Evolutionary conservation across 2,797 vertebrate species (phyloP), one percentile per base, ranked within the genome.

Genomic region (Macropodus opercularis): DNA sequence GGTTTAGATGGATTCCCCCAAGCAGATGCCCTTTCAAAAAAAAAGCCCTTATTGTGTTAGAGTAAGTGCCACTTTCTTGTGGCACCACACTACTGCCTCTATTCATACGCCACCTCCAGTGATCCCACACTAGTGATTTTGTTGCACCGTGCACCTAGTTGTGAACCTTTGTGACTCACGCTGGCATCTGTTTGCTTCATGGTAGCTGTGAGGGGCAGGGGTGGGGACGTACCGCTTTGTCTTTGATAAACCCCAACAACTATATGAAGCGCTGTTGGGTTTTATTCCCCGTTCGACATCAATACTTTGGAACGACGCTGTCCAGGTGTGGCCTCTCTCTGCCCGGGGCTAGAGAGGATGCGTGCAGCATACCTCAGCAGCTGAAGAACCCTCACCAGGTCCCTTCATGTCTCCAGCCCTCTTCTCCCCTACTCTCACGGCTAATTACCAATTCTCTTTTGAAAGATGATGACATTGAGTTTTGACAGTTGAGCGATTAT

Each of bases 401-500:
- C 58, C 46, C 50, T 26, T 71, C 64, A 51, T 17, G 32, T 56
- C 68, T 63, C 56, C 34, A 5, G 50, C 51, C 46, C 43, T 58
- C 51, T 60, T 51, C 58, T 50, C 60, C 39, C 52, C 35, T 15
- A 11, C 64, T 58, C 71, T 74, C 74, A 24, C 1, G 3, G 27
- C 71, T 84, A 89, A 90, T 91, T 87, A 87, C 72, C 41, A 62
- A 87, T 87, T 85, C 81, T 65, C 81, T 53, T 86, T 71, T 50
- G 72, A 75, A 81, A 57, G 43, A 48, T 74, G 66, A 74, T 83
- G 85, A 88, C 85, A 83, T 81, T 82, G 77, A 75, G 78, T 80
- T 87, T 79, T 83, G 87, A 86, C 84, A 85, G 81, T 47, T 59
- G 72, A 77, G 47, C 27, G 19, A 2, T 41, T 62, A n/a, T n/a